Base-by-base conservation (phyloP, 2,888 invertebrate genomes). In the Allacma fusca region DNA sequence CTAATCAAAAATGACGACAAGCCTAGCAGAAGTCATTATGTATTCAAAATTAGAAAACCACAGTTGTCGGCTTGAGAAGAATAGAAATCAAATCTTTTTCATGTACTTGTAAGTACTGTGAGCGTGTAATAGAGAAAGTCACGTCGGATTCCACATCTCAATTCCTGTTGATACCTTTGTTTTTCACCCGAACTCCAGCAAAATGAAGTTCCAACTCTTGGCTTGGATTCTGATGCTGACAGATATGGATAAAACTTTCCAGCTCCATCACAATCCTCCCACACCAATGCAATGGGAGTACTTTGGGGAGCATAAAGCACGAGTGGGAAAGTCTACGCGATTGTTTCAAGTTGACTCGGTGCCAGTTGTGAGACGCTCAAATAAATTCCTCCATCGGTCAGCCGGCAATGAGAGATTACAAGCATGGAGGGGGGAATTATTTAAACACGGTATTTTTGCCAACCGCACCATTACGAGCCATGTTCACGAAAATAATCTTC, bases 131-230 rank as follows among this genome's bases (percentile, higher is more conserved):
- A 16, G 57, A 57, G n/a, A 16, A 21, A 57, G 16, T 57, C 34
- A 7, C 34, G n/a, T 9, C 4, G 34, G 34, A 34, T 34, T 34
- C 34, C 34, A 34, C 34, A 34, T 34, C 34, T 34, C 34, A 34
- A 34, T 34, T 34, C 34, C 34, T 7, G 34, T 34, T 34, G 34
- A 34, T 34, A 34, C 34, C 34, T 34, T 34, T 34, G 34, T 34
- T 34, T 34, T 34, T 34, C 34, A 34, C 4, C 5, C 23, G 24
- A 24, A 12, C 19, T 4, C 21, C 59, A 34, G n/a, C 59, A 59
- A 29, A 7, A 72, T 72, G 72, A 72, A 72, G 72, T 23, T 72
- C 28, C 23, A 62, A 62, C 23, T 72, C 12, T 24, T 72, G 12
- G 34, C 59, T 68, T 34, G 34, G 68, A 7, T 68, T 28, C 29